These are phyloP conservation scores for Lycophotia porphyrea DNA, from an alignment of 2,888 invertebrate genomes.

Conservation along the genomic window DNA sequence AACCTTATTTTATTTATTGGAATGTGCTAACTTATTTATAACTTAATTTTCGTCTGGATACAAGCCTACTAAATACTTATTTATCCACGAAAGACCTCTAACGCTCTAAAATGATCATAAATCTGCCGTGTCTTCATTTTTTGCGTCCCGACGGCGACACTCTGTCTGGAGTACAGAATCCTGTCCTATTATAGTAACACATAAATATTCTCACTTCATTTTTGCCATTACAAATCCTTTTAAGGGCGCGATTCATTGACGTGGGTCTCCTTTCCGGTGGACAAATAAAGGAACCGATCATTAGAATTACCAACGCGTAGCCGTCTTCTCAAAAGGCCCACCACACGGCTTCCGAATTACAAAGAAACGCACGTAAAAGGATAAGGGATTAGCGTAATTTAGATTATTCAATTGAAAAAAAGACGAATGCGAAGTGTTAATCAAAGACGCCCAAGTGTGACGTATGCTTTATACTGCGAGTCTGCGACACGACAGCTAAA, in stretches of 20 bases:
- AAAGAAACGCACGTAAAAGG: slow-evolving; percentile 81
- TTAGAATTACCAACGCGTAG: slow-evolving; percentile 81
- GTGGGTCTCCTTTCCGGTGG: slow-evolving; percentile 88
- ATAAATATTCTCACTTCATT: slow-evolving; percentile 80
- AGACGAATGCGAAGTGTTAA: slow-evolving; percentile 63
- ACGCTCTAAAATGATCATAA: slow-evolving; percentile 62
- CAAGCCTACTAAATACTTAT: not conserved
- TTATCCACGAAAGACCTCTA: slow-evolving; percentile 68
- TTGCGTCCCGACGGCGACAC: slow-evolving; percentile 78
- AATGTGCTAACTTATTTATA: slow-evolving; percentile 2
- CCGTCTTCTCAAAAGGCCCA: slow-evolving; percentile 76
- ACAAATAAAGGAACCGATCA: slow-evolving; percentile 86
- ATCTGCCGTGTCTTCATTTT: slow-evolving; percentile 56
- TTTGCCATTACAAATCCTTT: slow-evolving; percentile 86
- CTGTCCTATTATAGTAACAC: slow-evolving; percentile 72
- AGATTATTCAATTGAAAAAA: slow-evolving; percentile 73
- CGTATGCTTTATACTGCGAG: slow-evolving; percentile 55
- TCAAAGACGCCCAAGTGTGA: slow-evolving; percentile 66
- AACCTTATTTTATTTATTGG: not conserved
- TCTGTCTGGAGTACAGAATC: slow-evolving; percentile 81
- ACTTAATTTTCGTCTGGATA: slow-evolving; percentile 8
- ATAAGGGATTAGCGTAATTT: slow-evolving; percentile 83
- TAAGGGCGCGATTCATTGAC: slow-evolving; percentile 81
- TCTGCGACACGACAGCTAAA: slow-evolving; percentile 51
- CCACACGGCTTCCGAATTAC: slow-evolving; percentile 86